Evolutionary conservation across 2,797 vertebrate genomes (phyloP), one percentile per base, ranked within the genome.

Genomic region (Acomys russatus): DNA sequence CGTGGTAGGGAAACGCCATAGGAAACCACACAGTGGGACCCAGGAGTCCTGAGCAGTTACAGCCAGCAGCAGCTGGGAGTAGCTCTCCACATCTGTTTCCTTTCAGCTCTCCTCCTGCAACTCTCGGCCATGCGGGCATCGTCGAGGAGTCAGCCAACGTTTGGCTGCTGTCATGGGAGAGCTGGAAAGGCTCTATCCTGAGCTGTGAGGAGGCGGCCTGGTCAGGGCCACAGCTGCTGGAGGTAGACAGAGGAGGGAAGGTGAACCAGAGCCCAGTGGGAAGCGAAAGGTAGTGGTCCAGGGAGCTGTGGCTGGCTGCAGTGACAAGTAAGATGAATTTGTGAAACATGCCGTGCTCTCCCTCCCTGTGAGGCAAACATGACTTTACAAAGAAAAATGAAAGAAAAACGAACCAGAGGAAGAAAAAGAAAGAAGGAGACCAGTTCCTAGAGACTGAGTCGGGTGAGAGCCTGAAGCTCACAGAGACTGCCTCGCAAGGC

Each of bases 241-340:
- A 85, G 51, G 76, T 63, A 80, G 90, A 71, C 44, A 4, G 44
- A 51, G 38, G 79, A n/a, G 8, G n/a, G 33, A 38, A 33, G 28
- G n/a, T 38, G 82, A 95, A 28, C 92, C 59, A 22, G n/a, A 0
- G 1, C 38, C 92, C n/a, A 8, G 0, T 6, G 74, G 94, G 94
- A 49, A 64, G 11, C 0, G 0, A 22, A 70, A 88, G 33, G 88
- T 90, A 49, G 85, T 6, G 95, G 82, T 88, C 88, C 88, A 82
- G 90, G 90, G 77, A 92, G 51, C 49, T 0, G 0, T 1, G 1
- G 88, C 93, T 35, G 76, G 82, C 91, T 35, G 5, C 74, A 20
- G 63, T 89, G 95, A 94, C 96, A 96, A 73, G 86, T 44, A 91
- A 94, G 92, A 97, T 94, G 78, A 78, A 97, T 94, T 23, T 95